Evolutionary conservation across 1,140 invertebrate species (phyloP).

Genomic region (Monomorium pharaonis): DNA sequence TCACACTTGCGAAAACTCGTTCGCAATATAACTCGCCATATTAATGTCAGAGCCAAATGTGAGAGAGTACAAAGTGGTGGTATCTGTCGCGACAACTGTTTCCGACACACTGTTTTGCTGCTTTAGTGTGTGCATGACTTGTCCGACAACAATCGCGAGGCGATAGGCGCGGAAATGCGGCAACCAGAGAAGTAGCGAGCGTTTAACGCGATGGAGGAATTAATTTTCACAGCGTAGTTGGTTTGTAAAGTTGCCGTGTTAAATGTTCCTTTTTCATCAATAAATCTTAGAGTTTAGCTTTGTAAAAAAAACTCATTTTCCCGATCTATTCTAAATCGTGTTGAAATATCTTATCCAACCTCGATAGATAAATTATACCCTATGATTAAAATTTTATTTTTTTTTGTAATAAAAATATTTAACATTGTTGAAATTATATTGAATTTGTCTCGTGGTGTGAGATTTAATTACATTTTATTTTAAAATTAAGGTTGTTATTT

Average conservation of each 20-base stretch:
- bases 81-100: conserved; percentile 33
- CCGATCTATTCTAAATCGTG: neutral
- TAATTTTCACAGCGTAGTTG: conserved; percentile 48
- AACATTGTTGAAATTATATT: neutral
- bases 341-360: neutral
- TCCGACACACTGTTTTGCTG: conserved; percentile 16
- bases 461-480: neutral
- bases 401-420: neutral
- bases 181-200: conserved; percentile 17
- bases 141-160: conserved; percentile 22
- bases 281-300: neutral
- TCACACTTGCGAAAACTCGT: conserved; percentile 31
- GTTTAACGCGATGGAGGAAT: conserved; percentile 36
- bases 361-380: neutral
- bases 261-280: conserved; percentile 22
- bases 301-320: neutral
- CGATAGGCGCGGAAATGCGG: conserved; percentile 12
- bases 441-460: neutral
- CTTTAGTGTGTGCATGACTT: neutral
- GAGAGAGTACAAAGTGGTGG: conserved; percentile 5
- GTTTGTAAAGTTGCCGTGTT: conserved; percentile 35
- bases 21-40: conserved; percentile 45
- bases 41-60: conserved; percentile 38
- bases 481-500: neutral
- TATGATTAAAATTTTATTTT: neutral